Base-by-base conservation (phyloP, 2,113 vertebrate species). In the Sigmodon hispidus region DNA sequence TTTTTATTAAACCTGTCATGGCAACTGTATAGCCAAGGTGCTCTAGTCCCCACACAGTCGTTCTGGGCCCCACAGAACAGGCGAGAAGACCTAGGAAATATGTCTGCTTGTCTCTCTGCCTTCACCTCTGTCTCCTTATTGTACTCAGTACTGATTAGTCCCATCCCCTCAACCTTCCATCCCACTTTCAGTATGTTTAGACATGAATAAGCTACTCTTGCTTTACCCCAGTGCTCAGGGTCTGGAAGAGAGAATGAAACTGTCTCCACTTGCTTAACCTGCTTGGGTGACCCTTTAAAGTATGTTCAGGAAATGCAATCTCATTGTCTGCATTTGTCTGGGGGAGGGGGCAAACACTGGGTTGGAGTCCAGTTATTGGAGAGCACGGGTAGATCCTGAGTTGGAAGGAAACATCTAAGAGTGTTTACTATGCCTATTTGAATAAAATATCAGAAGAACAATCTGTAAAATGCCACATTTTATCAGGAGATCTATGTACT, bases 401-500 rank as follows among this genome's bases (percentile, higher is more conserved):
- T 93, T 61, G 19, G 57, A 88, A 88, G 90, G 57, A 57, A n/a
- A 85, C 19, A 15, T 9, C 63, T 36, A 94, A 83, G 36, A 90
- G 10, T 94, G 40, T 86, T 95, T 70, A 70, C n/a, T 67, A 29
- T 61, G 67, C 65, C 61, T 40, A 90, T 85, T 84, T 95, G 86
- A 81, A 83, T 93, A 93, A 94, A 12, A 45, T 31, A 87, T 36
- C n/a, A 72, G 63, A 87, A 90, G n/a, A 91, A 86, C 12, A 48
- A 57, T 76, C 61, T 94, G 26, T 52, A 90, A 87, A 97, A 75
- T 81, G 22, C 29, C 17, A 8, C 89, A n/a, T 67, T 92, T 95
- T 91, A 76, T 92, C 63, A 89, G 61, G 13, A 89, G 45, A 8
- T 22, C 12, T 67, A n/a, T 21, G 65, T 80, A 77, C 1, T 45